Base-by-base conservation (phyloP, 2,797 vertebrate species). In the Gallirallus australis region DNA sequence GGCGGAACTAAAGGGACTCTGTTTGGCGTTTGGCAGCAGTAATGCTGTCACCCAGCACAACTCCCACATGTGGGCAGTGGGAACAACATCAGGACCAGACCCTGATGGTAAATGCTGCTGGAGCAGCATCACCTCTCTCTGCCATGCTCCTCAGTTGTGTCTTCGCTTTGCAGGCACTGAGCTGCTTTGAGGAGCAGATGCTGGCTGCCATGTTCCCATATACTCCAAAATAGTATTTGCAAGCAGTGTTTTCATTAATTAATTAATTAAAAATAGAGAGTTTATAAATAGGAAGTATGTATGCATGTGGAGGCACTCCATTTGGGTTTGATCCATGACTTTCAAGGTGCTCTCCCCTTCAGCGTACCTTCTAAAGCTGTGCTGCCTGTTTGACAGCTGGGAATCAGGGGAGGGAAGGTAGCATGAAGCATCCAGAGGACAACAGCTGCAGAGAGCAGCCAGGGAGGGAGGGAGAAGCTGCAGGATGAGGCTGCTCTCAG, bases 31-130 rank as follows among this genome's bases (percentile, higher is more conserved):
- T 48, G 42, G 47, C 47, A 48, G 21, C 45, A 47, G 45, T 47
- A 47, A 21, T 47, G 12, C 21, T 48, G 11, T 48, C 47, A 21
- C 47, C 21, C 35, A 61, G 59, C 47, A 56, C 27, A 91, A 82
- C 85, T 96, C 91, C 82, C 80, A 60, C 70, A 94, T 82, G 82
- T 91, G 93, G 82, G 83, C 87, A 56, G 45, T 59, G 57, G 25
- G 33, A 91, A 82, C 65, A 91, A 83, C 39, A 52, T 37, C 91
- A 93, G 82, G 52, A 35, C n/a, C 5, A 27, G 50, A 25, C 59
- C n/a, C 33, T 48, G 39, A 5, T 25, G 48, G 31, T 53, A 23
- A 68, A 78, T 63, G 25, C 9, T 52, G 47, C 21, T 61, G 12
- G 31, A 59, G 66, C 11, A 82, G 28, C 24, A 7, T 1, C 77